Conservation (phyloP, 2,113 vertebrate species). For the Erythrocebus patas region DNA sequence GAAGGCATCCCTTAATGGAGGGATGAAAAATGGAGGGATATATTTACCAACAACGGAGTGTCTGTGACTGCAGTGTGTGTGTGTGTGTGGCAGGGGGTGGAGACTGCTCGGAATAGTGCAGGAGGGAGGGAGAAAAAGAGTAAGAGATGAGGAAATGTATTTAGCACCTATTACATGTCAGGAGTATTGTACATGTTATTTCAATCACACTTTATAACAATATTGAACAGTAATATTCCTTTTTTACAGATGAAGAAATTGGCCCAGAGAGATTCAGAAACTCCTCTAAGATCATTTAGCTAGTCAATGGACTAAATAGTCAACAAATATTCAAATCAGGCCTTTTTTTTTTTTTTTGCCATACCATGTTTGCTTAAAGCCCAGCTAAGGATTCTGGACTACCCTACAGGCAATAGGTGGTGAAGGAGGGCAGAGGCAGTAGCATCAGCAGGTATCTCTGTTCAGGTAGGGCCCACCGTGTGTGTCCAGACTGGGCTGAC, state of each 20-base stretch:
- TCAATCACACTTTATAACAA: background rate
- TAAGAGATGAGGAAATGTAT: background rate
- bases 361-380: background rate
- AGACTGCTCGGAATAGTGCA: background rate
- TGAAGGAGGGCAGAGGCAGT: accelerated
- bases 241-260: background rate
- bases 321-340: background rate
- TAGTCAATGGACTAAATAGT: too few species aligned
- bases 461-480: accelerated
- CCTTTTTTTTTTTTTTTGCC: background rate
- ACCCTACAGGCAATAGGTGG: accelerated
- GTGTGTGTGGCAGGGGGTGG: background rate
- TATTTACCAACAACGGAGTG: background rate
- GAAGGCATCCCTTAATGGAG: background rate
- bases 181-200: accelerated
- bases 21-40: background rate
- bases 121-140: background rate
- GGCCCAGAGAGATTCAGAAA: background rate
- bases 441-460: accelerated
- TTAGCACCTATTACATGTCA: background rate
- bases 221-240: background rate
- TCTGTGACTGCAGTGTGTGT: background rate
- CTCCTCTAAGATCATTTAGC: background rate
- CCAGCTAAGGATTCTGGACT: background rate
- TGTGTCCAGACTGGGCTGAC: background rate